Conservation (phyloP, 2,113 vertebrate species). For the sheep (Ovis aries) region DNA sequence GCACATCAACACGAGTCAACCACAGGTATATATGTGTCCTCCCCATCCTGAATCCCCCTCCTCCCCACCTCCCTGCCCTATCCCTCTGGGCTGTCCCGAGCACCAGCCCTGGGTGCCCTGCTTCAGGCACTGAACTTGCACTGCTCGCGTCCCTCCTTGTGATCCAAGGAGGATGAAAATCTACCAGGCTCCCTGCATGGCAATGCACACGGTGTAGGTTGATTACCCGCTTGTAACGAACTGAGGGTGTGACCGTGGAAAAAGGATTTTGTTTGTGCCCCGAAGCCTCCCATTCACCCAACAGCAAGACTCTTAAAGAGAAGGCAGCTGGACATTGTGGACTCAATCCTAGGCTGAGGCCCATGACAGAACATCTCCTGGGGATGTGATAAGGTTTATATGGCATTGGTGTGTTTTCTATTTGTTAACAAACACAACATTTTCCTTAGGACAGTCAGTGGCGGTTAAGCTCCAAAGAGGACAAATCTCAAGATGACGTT, state of each 20-base stretch:
- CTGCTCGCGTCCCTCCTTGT: fast-evolving
- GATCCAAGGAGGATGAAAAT: background rate
- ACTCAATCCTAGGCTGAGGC: no score
- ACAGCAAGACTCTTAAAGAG: no score
- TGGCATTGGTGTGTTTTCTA: background rate
- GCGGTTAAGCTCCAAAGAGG: background rate
- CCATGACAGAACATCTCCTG: fast-evolving
- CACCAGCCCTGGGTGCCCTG: background rate
- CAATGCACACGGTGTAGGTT: fast-evolving
- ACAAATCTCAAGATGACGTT: background rate
- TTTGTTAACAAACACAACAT: background rate
- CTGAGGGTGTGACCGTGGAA: fast-evolving
- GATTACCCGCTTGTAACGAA: background rate
- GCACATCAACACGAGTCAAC: background rate
- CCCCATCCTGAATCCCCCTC: background rate
- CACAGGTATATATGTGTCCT: background rate
- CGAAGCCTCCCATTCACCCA: fast-evolving
- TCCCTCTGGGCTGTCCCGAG: background rate
- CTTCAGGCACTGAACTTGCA: background rate
- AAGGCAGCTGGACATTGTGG: fast-evolving
- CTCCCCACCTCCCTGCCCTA: background rate
- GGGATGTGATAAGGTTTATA: fast-evolving
- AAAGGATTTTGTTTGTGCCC: fast-evolving
- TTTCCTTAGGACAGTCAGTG: background rate
- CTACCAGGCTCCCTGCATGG: background rate